phyloP scores from a whole-genome alignment of 64 coral and sea anemone species.

The Pocillopora verrucosa region DNA sequence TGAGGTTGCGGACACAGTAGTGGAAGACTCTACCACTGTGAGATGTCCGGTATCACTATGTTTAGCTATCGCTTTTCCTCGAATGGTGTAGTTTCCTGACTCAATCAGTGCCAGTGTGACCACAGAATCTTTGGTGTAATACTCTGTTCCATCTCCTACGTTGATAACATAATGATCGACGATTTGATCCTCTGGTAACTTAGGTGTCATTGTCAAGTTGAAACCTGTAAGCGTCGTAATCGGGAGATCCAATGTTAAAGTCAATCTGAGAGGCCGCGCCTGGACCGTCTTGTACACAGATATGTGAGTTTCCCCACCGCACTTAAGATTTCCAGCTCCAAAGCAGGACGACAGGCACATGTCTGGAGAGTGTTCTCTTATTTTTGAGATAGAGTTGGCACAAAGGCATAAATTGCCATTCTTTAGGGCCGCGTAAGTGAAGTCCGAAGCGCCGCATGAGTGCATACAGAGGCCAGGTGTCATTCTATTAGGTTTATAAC shows the following conservation, averaged over 20 bases:
- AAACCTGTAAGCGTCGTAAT: neutral
- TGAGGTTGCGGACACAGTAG: neutral
- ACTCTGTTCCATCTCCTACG: neutral
- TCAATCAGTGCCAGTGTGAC: neutral
- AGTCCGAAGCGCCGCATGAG: conserved; percentile 35
- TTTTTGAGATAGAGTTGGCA: conserved; percentile 12
- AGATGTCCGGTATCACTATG: conserved; percentile 25
- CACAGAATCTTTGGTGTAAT: neutral
- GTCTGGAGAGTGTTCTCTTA: neutral
- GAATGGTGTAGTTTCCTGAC: neutral
- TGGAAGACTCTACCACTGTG: neutral
- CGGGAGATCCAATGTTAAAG: neutral
- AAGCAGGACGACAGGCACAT: conserved; percentile 28
- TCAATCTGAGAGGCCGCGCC: neutral
- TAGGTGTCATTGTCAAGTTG: conserved; percentile 9
- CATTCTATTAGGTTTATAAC: neutral
- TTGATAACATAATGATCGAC: neutral
- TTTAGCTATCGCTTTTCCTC: conserved; percentile 14
- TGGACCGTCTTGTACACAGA: conserved; percentile 10
- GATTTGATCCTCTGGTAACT: neutral
- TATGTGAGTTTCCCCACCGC: conserved; percentile 35
- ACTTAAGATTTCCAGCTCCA: conserved; percentile 28
- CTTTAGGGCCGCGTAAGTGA: conserved; percentile 32
- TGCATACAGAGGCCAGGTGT: conserved; percentile 33
- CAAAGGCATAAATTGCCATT: conserved; percentile 24